Conservation (phyloP, 2,888 invertebrate species). For the Zelleria hepariella region DNA sequence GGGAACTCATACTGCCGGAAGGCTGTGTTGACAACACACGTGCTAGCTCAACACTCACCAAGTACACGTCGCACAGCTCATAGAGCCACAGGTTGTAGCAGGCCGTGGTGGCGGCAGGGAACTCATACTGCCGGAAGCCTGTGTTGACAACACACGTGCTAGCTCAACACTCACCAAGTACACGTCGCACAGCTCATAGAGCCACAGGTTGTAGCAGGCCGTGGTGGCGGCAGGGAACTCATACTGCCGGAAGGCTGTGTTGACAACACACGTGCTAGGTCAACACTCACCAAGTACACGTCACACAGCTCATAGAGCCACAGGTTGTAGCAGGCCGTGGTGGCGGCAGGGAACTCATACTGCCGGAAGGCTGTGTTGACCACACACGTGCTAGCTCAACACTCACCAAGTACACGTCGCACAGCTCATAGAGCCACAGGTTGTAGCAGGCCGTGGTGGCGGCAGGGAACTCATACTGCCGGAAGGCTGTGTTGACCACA, state of each 20-base stretch:
- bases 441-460: slow-evolving; percentile 94
- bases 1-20: no score
- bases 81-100: no score
- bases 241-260: slow-evolving; percentile 82
- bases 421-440: slow-evolving; percentile 97
- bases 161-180: slow-evolving; percentile 92
- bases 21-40: no score
- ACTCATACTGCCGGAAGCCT: no score
- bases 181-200: slow-evolving; percentile 97
- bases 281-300: slow-evolving; percentile 91
- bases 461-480: slow-evolving; percentile 87
- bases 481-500: slow-evolving; percentile 85
- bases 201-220: slow-evolving; percentile 94
- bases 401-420: slow-evolving; percentile 94
- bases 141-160: no score
- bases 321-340: slow-evolving; percentile 93
- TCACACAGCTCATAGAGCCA: slow-evolving; percentile 99
- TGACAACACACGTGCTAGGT: no score
- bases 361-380: slow-evolving; percentile 82
- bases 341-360: slow-evolving; percentile 91
- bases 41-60: no score
- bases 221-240: slow-evolving; percentile 92
- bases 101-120: no score
- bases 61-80: no score
- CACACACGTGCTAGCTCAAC: no score